These are phyloP conservation scores for Helobdella robusta DNA, from an alignment of 2,888 invertebrate genomes.

Conservation along the genomic window DNA sequence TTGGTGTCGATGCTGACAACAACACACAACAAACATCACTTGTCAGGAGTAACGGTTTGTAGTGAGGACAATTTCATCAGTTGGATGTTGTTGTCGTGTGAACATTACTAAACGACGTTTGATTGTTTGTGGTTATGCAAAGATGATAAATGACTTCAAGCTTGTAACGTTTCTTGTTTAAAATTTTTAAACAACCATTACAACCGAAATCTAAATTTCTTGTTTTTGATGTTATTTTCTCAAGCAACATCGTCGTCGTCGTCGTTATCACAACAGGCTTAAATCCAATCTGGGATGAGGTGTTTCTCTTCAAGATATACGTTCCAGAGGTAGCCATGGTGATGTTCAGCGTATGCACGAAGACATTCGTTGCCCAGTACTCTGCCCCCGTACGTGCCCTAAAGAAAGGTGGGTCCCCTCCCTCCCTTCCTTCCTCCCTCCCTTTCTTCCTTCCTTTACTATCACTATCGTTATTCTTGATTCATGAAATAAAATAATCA, in stretches of 20 bases:
- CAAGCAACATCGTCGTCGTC: too few species aligned
- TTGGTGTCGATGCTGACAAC: conserved; percentile 50
- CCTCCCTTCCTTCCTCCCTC: conserved; percentile 8
- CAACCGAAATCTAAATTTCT: too few species aligned
- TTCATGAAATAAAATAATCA: too few species aligned
- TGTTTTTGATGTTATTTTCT: too few species aligned
- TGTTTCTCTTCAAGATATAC: conserved; percentile 50
- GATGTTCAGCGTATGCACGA: conserved; percentile 40
- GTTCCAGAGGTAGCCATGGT: conserved; percentile 55
- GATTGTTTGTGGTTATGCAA: too few species aligned
- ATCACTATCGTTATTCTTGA: too few species aligned
- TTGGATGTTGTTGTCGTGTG: too few species aligned
- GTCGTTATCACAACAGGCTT: conserved; percentile 54
- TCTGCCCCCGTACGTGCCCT: conserved; percentile 8
- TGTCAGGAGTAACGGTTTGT: conserved; percentile 56
- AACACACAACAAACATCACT: conserved; percentile 51
- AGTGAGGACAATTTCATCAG: too few species aligned
- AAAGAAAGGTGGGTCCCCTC: conserved; percentile 17
- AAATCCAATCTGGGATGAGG: conserved; percentile 56
- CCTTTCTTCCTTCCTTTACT: conserved; percentile 5
- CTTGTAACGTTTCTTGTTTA: too few species aligned
- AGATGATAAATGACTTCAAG: too few species aligned
- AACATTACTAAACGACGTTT: too few species aligned
- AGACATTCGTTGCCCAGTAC: conserved; percentile 22
- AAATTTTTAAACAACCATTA: too few species aligned